A percentile compares a stretch with the other conserved stretches of the same genome.
Conservation (phyloP, 2,888 invertebrate species). For the Tineola bisselliella region DNA sequence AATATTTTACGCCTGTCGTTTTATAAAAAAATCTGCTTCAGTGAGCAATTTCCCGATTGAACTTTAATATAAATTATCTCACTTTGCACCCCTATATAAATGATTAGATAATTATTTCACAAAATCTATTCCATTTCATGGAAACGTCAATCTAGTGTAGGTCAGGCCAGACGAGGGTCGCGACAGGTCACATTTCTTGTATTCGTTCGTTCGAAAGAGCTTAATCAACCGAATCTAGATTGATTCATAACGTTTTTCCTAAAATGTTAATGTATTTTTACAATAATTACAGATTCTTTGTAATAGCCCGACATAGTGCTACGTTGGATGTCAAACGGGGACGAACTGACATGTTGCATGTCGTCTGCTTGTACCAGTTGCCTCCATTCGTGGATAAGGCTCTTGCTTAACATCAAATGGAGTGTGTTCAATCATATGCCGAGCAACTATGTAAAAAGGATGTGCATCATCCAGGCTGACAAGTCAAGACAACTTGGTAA, state of each 20-base stretch:
- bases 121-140: not conserved
- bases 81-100: not conserved
- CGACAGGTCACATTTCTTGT: conserved; percentile 4
- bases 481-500: too few species aligned
- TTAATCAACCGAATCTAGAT: conserved; percentile 4
- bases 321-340: too few species aligned
- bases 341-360: too few species aligned
- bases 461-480: too few species aligned
- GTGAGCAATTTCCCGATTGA: not conserved
- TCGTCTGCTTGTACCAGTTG: too few species aligned
- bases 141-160: not conserved
- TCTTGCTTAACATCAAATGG: too few species aligned
- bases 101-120: conserved; percentile 1
- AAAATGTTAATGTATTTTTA: not conserved
- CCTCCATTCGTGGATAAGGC: too few species aligned
- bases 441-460: too few species aligned
- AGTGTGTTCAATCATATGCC: too few species aligned
- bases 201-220: not conserved
- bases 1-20: too few species aligned
- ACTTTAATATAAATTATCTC: not conserved
- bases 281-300: not conserved
- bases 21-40: too few species aligned
- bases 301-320: too few species aligned
- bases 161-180: not conserved
- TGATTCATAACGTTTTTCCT: conserved; percentile 1